Conservation (phyloP, 2,797 vertebrate species). For the Graptemys geographica region DNA sequence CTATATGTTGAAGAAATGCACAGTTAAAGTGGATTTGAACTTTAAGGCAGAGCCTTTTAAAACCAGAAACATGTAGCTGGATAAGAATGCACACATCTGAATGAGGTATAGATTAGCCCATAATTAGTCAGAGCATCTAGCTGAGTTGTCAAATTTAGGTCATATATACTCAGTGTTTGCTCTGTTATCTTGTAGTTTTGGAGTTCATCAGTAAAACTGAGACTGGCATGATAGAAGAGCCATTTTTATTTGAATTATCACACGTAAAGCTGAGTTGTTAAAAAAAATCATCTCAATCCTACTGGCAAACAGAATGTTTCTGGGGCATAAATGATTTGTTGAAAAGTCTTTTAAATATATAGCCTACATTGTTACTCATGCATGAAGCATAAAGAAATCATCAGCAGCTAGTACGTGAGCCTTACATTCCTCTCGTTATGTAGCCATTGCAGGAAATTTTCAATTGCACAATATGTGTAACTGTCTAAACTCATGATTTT, state of each 20-base stretch:
- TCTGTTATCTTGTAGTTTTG: not conserved
- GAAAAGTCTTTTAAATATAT: fast-evolving
- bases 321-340: fast-evolving
- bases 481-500: not conserved
- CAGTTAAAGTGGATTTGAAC: fast-evolving
- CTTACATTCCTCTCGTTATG: fast-evolving
- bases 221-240: not conserved
- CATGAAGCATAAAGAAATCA: not conserved
- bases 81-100: not conserved
- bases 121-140: not conserved
- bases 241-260: not conserved
- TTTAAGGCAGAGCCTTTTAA: not conserved
- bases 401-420: not conserved
- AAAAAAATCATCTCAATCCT: not conserved
- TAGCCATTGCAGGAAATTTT: not conserved
- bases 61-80: fast-evolving
- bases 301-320: fast-evolving
- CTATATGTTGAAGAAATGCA: not conserved
- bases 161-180: not conserved
- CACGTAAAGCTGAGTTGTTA: not conserved
- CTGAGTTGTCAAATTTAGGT: not conserved
- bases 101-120: not conserved
- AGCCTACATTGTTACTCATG: not conserved
- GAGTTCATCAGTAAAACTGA: not conserved
- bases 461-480: not conserved